Evolutionary conservation across 2,113 vertebrate genomes (phyloP), one percentile per base, ranked within the genome.

Genomic region (Indicator maculatus): DNA sequence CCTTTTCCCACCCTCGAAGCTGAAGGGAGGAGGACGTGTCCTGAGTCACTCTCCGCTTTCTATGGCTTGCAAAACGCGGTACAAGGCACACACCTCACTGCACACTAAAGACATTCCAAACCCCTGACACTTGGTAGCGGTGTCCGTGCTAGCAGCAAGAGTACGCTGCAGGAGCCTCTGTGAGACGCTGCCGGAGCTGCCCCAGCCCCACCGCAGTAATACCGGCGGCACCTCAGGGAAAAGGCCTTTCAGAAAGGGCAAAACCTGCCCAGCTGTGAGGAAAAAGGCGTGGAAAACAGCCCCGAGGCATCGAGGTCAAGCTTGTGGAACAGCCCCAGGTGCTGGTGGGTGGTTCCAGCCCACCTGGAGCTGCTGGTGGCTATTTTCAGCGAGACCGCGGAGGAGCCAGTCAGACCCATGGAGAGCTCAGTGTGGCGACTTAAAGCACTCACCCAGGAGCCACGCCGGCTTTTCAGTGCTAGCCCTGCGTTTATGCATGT

Each of bases 381-480:
- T 7, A 2, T 18, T 75, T 38, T 15, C 36, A 11, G 0, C 2
- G 26, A 12, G 15, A 9, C 23, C 3, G 1, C 2, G 1, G 30
- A 12, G 17, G 39, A n/a, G 23, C 23, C 50, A 24, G 20, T 6
- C 20, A 50, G 47, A 9, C 21, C 21, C 20, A 20, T 20, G 20
- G 5, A 38, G 39, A 78, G 26, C 19, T 66, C 20, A 1, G 1
- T 0, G 9, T 3, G 4, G 1, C 0, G 2, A 16, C 14, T 16
- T n/a, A 59, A 64, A 16, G 19, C 52, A 1, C 1, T 10, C 10
- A 5, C 16, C 12, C 31, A 4, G 1, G 0, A 30, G 56, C 50
- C 12, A 30, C 31, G 0, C 1, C 3, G 24, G 4, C 17, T 6
- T 19, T 7, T 4, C 19, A 10, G 41, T 1, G 7, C 58, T 59